Evolutionary conservation across 2,113 vertebrate genomes (phyloP).

Genomic region (Sebastes schlegelii): DNA sequence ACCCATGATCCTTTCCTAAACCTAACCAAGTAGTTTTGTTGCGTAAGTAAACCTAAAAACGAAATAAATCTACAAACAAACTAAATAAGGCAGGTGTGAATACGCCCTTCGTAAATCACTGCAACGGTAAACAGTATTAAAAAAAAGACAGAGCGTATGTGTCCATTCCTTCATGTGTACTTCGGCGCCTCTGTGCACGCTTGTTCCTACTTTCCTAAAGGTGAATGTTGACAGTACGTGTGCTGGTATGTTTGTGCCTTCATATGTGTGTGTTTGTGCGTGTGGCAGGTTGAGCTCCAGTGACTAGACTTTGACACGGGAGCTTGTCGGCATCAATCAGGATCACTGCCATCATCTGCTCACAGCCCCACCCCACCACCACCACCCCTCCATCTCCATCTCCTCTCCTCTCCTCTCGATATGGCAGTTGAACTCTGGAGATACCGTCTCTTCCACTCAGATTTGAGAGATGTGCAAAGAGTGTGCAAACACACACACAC

Average conservation of each 20-base stretch:
- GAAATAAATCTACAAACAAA: too few species aligned
- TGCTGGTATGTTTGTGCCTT: background rate
- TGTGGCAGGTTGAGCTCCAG: background rate
- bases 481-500: background rate
- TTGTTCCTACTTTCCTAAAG: background rate
- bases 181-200: background rate
- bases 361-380: too few species aligned
- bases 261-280: background rate
- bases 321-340: conserved; percentile 42
- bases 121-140: background rate
- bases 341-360: conserved; percentile 26
- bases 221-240: background rate
- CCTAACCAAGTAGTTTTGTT: too few species aligned
- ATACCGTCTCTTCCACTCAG: conserved; percentile 14
- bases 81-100: too few species aligned
- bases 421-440: background rate
- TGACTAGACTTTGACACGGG: conserved; percentile 23
- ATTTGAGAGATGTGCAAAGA: conserved; percentile 12
- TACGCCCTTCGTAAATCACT: too few species aligned
- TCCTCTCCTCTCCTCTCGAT: background rate
- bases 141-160: background rate
- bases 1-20: too few species aligned
- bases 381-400: too few species aligned
- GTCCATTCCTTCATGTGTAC: background rate
- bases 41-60: too few species aligned